phyloP scores from a whole-genome alignment of 2,797 vertebrate genomes.

The Leucoraja ocellata region DNA sequence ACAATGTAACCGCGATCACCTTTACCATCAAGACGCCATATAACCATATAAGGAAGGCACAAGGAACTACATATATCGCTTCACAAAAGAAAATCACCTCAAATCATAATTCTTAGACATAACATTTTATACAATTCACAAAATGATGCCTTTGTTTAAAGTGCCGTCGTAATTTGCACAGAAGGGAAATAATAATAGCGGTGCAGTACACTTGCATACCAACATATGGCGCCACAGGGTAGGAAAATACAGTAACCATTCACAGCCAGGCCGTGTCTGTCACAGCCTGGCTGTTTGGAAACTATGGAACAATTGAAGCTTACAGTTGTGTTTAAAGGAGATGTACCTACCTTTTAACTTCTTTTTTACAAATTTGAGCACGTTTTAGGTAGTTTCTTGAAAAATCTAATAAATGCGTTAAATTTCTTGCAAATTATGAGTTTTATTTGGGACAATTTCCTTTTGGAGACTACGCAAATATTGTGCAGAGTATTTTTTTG shows the following conservation, averaged over 20 bases:
- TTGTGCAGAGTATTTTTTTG: neutral
- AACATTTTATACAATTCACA: neutral
- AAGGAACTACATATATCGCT: too few relatives aligned
- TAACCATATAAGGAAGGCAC: too few relatives aligned
- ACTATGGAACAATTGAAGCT: neutral
- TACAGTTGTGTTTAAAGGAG: neutral
- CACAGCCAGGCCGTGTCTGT: neutral
- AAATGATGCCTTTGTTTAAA: neutral
- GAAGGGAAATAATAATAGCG: neutral
- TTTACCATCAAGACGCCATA: too few relatives aligned
- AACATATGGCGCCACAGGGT: slow-evolving; percentile 28
- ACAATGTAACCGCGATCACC: neutral
- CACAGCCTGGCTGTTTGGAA: too few relatives aligned
- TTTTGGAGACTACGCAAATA: neutral
- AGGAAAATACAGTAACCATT: neutral
- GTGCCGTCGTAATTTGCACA: neutral
- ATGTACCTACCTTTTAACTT: neutral
- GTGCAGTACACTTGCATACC: neutral
- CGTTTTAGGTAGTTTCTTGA: neutral
- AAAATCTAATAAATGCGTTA: neutral
- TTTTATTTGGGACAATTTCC: neutral
- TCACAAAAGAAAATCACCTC: too few relatives aligned
- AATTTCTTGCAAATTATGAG: neutral
- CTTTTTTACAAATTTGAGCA: neutral
- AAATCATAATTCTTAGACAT: too few relatives aligned